These are phyloP conservation scores for Bubalus kerabau DNA, from an alignment of 2,113 vertebrate species.

Conservation along the genomic window DNA sequence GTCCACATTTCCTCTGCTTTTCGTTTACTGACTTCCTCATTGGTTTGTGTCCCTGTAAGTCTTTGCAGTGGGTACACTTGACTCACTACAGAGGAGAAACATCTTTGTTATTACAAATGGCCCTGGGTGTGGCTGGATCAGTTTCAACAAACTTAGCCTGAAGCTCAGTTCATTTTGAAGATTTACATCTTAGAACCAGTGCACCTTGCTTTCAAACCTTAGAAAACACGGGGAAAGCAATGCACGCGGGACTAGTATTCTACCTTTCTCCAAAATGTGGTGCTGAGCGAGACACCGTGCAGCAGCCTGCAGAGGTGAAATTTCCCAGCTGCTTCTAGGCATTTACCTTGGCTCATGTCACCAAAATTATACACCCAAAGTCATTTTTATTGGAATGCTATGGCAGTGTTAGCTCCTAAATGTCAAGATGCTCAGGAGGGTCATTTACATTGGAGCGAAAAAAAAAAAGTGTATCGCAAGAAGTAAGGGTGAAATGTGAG, in stretches of 20 bases:
- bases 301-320: accelerated
- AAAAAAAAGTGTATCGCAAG: accelerated
- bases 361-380: too few relatives aligned
- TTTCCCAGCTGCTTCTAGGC: neutral
- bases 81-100: neutral
- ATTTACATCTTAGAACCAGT: neutral
- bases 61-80: constrained; percentile 9
- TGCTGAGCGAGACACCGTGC: neutral
- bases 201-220: neutral
- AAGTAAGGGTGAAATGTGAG: neutral
- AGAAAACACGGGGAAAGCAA: neutral
- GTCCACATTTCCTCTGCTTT: constrained; percentile 35
- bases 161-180: neutral
- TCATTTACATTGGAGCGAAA: neutral
- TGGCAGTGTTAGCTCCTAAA: neutral
- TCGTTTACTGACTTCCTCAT: constrained; percentile 34
- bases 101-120: neutral
- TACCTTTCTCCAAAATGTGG: accelerated
- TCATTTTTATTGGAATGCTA: neutral
- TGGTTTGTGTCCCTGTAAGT: neutral
- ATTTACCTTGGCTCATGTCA: neutral
- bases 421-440: neutral
- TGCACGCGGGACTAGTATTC: accelerated
- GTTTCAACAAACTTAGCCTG: neutral
- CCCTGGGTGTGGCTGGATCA: neutral